These are phyloP conservation scores for Catamblyrhynchus diadema DNA, from an alignment of 2,797 vertebrate genomes.

Conservation along the genomic window DNA sequence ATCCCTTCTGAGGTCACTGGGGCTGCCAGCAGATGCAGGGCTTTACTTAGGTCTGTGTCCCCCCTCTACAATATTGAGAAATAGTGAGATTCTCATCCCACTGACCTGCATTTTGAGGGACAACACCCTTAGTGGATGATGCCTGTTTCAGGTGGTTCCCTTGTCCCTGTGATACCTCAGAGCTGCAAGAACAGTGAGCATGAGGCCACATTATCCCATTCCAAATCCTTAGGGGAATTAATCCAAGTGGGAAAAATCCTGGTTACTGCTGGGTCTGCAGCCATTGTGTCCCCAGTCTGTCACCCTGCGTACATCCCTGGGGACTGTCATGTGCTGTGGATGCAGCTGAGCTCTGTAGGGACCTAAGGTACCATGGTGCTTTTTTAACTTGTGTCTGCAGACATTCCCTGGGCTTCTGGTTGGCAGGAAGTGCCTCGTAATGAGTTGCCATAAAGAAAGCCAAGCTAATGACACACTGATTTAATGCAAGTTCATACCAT, in stretches of 20 bases:
- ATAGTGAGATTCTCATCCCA: not conserved
- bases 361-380: not conserved
- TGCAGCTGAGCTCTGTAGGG: not conserved
- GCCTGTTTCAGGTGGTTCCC: not conserved
- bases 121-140: not conserved
- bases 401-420: not conserved
- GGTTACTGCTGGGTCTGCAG: not conserved
- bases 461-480: constrained; percentile 47
- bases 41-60: fast-evolving
- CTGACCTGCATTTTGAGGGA: not conserved
- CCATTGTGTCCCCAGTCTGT: not conserved
- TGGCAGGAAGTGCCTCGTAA: constrained; percentile 50
- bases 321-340: not conserved
- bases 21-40: not conserved
- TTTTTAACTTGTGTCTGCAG: not conserved
- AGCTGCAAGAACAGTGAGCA: not conserved
- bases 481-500: constrained; percentile 44
- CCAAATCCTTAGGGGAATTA: not conserved
- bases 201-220: fast-evolving
- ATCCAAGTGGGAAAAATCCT: not conserved
- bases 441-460: constrained; percentile 5
- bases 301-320: not conserved
- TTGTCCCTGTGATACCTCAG: not conserved
- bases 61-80: fast-evolving
- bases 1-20: not conserved